Evolutionary conservation across 2,797 vertebrate species (phyloP).

Genomic region (Darevskia nairensis): DNA sequence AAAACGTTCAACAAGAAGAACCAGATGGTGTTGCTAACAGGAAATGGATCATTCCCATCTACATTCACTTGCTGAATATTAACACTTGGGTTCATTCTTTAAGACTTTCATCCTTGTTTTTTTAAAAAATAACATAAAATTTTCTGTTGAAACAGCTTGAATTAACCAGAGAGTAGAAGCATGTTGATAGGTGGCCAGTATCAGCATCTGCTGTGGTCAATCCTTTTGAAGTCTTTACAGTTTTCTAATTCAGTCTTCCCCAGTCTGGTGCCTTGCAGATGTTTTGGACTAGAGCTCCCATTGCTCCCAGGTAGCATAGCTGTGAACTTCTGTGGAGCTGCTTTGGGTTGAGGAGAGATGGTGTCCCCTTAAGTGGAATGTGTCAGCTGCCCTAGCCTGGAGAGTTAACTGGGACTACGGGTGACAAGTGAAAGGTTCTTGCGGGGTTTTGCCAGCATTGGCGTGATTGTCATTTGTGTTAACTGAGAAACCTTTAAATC

Average conservation of each 20-base stretch:
- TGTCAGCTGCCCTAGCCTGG: neutral
- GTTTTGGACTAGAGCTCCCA: no score
- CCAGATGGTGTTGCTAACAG: accelerated
- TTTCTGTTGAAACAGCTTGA: neutral
- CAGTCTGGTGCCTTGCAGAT: no score
- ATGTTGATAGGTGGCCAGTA: neutral
- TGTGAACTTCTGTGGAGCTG: no score
- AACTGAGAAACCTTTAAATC: neutral
- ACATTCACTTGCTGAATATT: neutral
- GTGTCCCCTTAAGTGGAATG: neutral
- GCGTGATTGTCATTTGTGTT: neutral
- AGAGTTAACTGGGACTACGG: neutral
- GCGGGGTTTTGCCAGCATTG: neutral
- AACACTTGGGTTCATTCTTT: neutral
- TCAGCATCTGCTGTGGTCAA: neutral
- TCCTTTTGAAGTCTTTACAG: neutral
- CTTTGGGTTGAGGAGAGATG: neutral
- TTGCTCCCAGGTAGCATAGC: no score
- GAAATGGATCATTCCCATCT: conserved; percentile 6
- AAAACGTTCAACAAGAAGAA: neutral
- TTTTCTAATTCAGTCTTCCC: no score
- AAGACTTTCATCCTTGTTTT: conserved; percentile 1
- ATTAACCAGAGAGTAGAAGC: neutral
- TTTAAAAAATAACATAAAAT: neutral
- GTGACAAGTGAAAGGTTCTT: neutral